Conservation (phyloP, 2,888 invertebrate species). For the Helicoverpa assulta region DNA sequence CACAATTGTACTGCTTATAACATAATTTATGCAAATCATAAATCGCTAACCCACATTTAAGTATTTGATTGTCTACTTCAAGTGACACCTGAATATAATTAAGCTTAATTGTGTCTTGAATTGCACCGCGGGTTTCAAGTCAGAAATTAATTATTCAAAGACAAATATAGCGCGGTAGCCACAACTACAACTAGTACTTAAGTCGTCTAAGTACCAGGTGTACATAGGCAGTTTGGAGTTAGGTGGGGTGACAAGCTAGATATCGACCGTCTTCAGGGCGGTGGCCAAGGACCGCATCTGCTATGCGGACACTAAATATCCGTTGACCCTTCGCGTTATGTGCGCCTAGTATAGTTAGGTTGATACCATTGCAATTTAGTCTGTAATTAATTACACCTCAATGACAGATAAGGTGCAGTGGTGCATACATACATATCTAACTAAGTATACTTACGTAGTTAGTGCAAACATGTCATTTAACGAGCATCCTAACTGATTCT, state of each 20-base stretch:
- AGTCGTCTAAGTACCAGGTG: constrained; percentile 84
- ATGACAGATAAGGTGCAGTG: constrained; percentile 87
- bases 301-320: constrained; percentile 89
- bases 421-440: constrained; percentile 66
- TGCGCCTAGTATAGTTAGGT: constrained; percentile 74
- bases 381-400: constrained; percentile 87
- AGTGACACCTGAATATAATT: constrained; percentile 49
- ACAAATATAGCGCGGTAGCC: constrained; percentile 41
- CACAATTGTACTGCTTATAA: constrained; percentile 43
- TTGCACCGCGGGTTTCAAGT: constrained; percentile 27
- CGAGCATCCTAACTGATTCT: constrained; percentile 54
- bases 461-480: constrained; percentile 54
- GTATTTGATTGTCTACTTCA: constrained; percentile 34
- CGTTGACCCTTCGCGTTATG: constrained; percentile 86
- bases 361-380: constrained; percentile 78
- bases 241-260: constrained; percentile 85
- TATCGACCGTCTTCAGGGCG: constrained; percentile 90
- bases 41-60: constrained; percentile 44
- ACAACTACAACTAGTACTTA: constrained; percentile 60
- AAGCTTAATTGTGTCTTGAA: constrained; percentile 32
- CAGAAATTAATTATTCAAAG: constrained; percentile 46
- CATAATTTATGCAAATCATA: constrained; percentile 50
- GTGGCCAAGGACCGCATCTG: constrained; percentile 89
- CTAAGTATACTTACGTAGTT: constrained; percentile 49
- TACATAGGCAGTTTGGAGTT: constrained; percentile 84